phyloP scores from a whole-genome alignment of 2,888 invertebrate genomes.

The Perizoma flavofasciatum region DNA sequence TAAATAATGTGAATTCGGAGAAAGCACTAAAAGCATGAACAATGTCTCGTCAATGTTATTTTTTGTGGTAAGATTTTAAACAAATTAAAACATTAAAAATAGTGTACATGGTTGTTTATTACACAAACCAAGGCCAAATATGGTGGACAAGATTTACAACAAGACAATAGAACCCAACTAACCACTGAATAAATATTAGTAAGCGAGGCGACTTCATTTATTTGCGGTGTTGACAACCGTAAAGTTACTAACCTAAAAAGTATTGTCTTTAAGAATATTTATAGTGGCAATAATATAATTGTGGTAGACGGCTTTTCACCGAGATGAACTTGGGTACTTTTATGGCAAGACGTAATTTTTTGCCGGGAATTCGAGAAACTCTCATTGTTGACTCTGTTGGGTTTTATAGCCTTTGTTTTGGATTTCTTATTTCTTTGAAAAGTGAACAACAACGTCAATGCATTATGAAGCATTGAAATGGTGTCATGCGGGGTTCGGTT shows the following conservation, averaged over 20 bases:
- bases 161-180: conserved; percentile 30
- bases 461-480: conserved; percentile 45
- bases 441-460: conserved; percentile 13
- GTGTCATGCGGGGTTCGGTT: conserved; percentile 57
- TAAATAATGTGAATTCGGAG: neutral
- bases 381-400: conserved; percentile 55
- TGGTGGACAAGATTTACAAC: conserved; percentile 53
- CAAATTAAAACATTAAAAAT: conserved; percentile 26
- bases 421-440: conserved; percentile 24
- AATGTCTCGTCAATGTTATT: neutral
- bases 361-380: conserved; percentile 54
- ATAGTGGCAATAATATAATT: conserved; percentile 70
- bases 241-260: conserved; percentile 57
- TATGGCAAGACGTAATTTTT: conserved; percentile 63
- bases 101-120: conserved; percentile 28
- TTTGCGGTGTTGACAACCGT: conserved; percentile 72
- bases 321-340: conserved; percentile 52
- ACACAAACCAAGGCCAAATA: conserved; percentile 47
- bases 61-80: conserved; percentile 15
- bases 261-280: conserved; percentile 67
- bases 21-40: conserved; percentile 11
- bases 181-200: too few species aligned
- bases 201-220: conserved; percentile 51
- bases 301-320: conserved; percentile 67
- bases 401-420: conserved; percentile 56